phyloP scores from a whole-genome alignment of 1,140 invertebrate species.

The Doryteuthis pealeii region DNA sequence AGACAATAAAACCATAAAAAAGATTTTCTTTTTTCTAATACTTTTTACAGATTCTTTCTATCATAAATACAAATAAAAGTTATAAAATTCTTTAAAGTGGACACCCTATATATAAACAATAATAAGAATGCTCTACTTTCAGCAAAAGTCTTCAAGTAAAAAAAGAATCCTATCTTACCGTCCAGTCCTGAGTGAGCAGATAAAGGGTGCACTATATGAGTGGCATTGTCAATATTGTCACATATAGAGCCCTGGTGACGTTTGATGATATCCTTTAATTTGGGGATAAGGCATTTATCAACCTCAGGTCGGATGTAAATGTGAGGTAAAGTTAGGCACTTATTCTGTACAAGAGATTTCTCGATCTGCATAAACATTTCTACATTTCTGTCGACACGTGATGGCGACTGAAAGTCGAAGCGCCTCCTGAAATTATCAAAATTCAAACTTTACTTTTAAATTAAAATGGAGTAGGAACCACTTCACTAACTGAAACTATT shows the following conservation, averaged over 20 bases:
- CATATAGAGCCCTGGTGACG: slow-evolving; percentile 79
- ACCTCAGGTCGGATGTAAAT: slow-evolving; percentile 71
- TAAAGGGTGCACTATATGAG: slow-evolving; percentile 81
- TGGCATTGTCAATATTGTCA: slow-evolving; percentile 85
- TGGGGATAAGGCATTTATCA: slow-evolving; percentile 75
- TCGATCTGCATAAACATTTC: slow-evolving; percentile 94
- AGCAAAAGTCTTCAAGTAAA: neutral
- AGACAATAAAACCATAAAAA: no score
- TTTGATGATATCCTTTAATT: slow-evolving; percentile 86
- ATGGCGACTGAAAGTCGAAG: slow-evolving; percentile 75
- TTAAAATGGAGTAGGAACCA: neutral
- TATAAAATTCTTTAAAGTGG: no score
- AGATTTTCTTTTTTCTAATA: no score
- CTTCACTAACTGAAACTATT: neutral
- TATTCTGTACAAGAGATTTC: slow-evolving; percentile 78
- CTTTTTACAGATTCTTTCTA: no score
- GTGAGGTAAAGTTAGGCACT: slow-evolving; percentile 76
- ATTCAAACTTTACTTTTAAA: slow-evolving; percentile 10
- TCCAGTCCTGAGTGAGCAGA: slow-evolving; percentile 70
- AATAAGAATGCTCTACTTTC: no score
- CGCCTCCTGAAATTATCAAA: slow-evolving; percentile 49
- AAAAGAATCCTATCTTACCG: slow-evolving; percentile 23
- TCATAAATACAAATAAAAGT: no score
- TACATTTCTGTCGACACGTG: slow-evolving; percentile 86
- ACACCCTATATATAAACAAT: no score